phyloP scores from a whole-genome alignment of 2,888 invertebrate species.

The Brachyptera risi region DNA sequence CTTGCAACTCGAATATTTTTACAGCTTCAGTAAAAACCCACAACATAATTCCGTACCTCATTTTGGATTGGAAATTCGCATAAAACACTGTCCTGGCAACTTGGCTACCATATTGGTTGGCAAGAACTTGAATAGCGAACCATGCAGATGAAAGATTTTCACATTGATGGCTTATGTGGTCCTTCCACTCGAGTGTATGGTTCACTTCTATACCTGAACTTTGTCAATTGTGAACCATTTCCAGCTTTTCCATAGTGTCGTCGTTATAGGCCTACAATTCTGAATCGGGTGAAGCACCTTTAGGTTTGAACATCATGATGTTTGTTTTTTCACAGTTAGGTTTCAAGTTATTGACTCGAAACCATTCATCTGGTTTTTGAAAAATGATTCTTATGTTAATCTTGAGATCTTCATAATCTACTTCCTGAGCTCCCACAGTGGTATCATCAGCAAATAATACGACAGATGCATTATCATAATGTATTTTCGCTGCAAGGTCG shows the following conservation, averaged over 20 bases:
- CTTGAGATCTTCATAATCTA: not conserved
- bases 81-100: not conserved
- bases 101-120: not conserved
- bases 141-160: not conserved
- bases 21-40: not conserved
- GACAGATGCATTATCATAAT: too few relatives aligned
- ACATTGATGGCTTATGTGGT: not conserved
- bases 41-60: too few relatives aligned
- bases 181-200: not conserved
- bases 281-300: not conserved
- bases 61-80: not conserved
- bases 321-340: not conserved
- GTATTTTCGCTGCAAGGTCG: not conserved
- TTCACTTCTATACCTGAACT: not conserved
- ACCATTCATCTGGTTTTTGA: not conserved
- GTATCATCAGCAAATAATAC: slow-evolving; percentile 7
- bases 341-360: not conserved
- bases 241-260: not conserved
- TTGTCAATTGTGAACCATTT: not conserved
- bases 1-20: not conserved
- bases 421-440: not conserved
- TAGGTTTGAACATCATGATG: not conserved
- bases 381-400: not conserved
- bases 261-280: not conserved
- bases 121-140: not conserved